These are phyloP conservation scores for Notiomystis cincta DNA, from an alignment of 2,113 vertebrate species.

Conservation along the genomic window DNA sequence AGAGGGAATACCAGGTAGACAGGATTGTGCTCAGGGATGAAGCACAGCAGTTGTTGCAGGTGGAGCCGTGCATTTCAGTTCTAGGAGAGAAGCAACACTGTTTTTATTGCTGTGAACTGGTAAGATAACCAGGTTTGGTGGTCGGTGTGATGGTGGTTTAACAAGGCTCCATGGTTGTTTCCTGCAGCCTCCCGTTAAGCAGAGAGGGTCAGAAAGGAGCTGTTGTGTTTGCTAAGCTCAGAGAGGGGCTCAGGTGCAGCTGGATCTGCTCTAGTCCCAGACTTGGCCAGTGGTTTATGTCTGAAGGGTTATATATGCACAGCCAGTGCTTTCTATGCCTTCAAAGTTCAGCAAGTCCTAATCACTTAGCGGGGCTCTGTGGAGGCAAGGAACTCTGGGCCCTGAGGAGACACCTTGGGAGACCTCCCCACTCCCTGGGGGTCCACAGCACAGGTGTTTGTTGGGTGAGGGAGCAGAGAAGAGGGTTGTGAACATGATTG, in stretches of 20 bases:
- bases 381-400: background rate
- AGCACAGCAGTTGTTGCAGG: background rate
- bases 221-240: background rate
- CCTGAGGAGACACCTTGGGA: background rate
- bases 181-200: fast-evolving
- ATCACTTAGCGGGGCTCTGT: background rate
- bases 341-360: background rate
- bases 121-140: background rate
- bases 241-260: background rate
- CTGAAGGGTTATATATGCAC: background rate
- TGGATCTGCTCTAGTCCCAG: background rate
- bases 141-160: background rate
- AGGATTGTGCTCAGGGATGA: background rate
- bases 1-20: background rate
- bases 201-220: background rate
- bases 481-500: fast-evolving
- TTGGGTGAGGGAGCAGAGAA: background rate
- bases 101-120: background rate
- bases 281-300: background rate
- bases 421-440: background rate
- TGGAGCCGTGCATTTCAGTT: background rate
- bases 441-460: no score
- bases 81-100: background rate
- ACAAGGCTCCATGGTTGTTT: background rate
- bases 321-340: background rate